Base-by-base conservation (phyloP, 2,888 invertebrate genomes). In the Tromatobia lineatoria region DNA sequence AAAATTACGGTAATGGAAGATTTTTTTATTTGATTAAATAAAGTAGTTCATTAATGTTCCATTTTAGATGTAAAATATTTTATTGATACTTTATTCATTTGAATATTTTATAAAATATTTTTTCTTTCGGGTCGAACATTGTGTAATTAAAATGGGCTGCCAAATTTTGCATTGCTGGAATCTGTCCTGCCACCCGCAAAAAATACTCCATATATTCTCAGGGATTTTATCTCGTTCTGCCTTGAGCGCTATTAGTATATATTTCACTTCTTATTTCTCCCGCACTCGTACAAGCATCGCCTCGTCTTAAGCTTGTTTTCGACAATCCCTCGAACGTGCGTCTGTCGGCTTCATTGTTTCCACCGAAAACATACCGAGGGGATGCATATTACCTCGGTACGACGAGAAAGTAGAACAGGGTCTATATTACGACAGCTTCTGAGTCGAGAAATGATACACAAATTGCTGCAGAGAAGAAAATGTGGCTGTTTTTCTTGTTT, bases 221-320 rank as follows among this genome's bases (percentile, higher is more conserved):
- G 47, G 15, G 15, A 3, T 47, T 47, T 11, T 38, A 38, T 47
- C 47, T 47, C n/a, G 13, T n/a, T 47, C 47, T 47, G 6, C n/a
- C 47, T 15, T 47, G 47, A 47, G 47, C 6, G 47, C 3, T 13
- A 47, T n/a, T 47, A 13, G 47, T 15, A n/a, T n/a, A n/a, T n/a
- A n/a, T n/a, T n/a, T n/a, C n/a, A n/a, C n/a, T n/a, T n/a, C 15
- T 6, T 6, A n/a, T 47, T 47, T 47, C 47, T 47, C n/a, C 15
- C 13, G 3, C 47, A 15, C n/a, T 15, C n/a, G n/a, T 47, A 59
- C 57, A n/a, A 15, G 47, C n/a, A 13, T 15, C n/a, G n/a, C n/a
- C 47, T 47, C 47, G 57, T 45, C 20, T 66, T 54, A 78, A 64
- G 23, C 34, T 61, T 78, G 59, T 69, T 25, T 23, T 69, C n/a